Evolutionary conservation across 2,797 vertebrate genomes (phyloP).

Genomic region (Calcarius lapponicus): DNA sequence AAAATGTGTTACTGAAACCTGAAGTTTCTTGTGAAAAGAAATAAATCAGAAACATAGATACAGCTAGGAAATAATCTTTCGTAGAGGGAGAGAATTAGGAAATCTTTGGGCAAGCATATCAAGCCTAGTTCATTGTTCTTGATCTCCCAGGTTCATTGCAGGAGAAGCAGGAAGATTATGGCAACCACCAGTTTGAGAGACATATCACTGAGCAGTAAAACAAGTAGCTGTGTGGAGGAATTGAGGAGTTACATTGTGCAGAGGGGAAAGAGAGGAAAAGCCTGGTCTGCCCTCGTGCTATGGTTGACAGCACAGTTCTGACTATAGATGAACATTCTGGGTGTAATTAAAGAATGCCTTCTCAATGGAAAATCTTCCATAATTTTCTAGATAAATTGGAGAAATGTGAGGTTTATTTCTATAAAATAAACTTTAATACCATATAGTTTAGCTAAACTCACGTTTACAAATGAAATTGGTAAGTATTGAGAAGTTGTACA

Average conservation of each 20-base stretch:
- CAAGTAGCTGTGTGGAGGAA: not conserved
- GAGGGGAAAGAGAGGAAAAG: not conserved
- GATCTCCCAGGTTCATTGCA: not conserved
- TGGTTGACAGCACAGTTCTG: not conserved
- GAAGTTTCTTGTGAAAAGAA: not conserved
- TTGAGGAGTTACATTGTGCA: not conserved
- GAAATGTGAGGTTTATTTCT: not conserved
- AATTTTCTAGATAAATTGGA: not conserved
- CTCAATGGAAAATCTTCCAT: not conserved
- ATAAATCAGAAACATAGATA: not conserved
- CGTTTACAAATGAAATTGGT: not conserved
- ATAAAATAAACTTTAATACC: not conserved
- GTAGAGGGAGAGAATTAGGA: not conserved
- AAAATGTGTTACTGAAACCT: not conserved
- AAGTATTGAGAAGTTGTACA: not conserved
- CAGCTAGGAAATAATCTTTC: not conserved
- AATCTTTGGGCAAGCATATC: not conserved
- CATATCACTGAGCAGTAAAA: not conserved
- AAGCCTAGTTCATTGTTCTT: not conserved
- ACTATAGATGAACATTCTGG: not conserved
- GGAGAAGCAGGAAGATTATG: not conserved
- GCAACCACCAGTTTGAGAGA: not conserved
- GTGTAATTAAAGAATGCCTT: not conserved
- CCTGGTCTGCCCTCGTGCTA: fast-evolving
- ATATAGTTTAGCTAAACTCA: not conserved